phyloP scores from a whole-genome alignment of 2,888 invertebrate species.

The Athetis lepigone region DNA sequence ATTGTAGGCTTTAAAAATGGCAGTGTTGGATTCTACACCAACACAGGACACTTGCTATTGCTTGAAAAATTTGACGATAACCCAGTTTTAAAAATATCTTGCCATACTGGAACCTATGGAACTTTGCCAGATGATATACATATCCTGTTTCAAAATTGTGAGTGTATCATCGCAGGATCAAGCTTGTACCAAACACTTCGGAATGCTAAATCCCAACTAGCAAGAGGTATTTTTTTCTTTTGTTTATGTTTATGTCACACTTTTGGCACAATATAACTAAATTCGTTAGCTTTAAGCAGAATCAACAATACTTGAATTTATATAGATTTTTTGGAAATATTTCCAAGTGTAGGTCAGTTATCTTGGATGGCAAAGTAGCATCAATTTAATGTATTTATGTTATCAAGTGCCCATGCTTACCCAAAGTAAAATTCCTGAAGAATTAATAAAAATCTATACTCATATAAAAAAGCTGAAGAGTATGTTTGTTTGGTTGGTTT shows the following conservation, averaged over 20 bases:
- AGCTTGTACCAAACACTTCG: slow-evolving; percentile 95
- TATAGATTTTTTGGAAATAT: no score
- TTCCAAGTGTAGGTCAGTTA: no score
- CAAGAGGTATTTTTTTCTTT: slow-evolving; percentile 91
- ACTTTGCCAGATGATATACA: slow-evolving; percentile 93
- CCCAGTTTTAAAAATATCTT: slow-evolving; percentile 94
- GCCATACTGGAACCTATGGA: slow-evolving; percentile 91
- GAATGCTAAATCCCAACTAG: slow-evolving; percentile 94
- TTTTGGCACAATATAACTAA: neutral
- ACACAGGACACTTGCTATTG: slow-evolving; percentile 95
- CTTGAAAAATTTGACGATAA: slow-evolving; percentile 96
- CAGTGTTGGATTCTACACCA: slow-evolving; percentile 96
- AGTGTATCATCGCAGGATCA: slow-evolving; percentile 94
- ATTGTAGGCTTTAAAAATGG: slow-evolving; percentile 96
- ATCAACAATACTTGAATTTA: neutral
- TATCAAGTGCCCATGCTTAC: no score
- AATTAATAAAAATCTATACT: no score
- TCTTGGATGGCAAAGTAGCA: no score
- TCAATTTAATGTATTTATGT: no score
- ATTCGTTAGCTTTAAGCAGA: neutral
- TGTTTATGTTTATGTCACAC: neutral
- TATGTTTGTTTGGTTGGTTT: no score
- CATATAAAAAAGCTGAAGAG: no score
- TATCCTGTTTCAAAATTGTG: slow-evolving; percentile 93
- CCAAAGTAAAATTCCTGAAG: no score